Evolutionary conservation across 2,888 invertebrate genomes (phyloP).

Genomic region (Ectemnius lituratus): DNA sequence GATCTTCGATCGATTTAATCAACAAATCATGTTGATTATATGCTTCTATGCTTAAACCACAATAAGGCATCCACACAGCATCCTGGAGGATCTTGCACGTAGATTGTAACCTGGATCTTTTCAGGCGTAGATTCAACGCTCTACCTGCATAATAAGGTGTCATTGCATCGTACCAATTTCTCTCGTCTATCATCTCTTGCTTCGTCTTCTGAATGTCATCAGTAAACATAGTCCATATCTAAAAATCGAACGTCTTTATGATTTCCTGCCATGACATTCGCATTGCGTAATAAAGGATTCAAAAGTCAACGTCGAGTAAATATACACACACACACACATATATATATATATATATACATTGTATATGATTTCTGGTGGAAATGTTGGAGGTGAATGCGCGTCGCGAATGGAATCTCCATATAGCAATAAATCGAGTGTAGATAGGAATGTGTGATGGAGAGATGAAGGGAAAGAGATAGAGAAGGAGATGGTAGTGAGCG

Average conservation of each 20-base stretch:
- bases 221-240: slow-evolving; percentile 88
- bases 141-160: slow-evolving; percentile 87
- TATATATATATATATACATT: no score
- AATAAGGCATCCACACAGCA: slow-evolving; percentile 88
- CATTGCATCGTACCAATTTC: slow-evolving; percentile 82
- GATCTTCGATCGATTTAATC: slow-evolving; percentile 81
- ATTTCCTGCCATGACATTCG: no score
- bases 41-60: slow-evolving; percentile 86
- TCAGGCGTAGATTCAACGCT: slow-evolving; percentile 84
- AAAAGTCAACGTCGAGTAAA: no score
- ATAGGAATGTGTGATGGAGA: background rate
- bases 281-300: no score
- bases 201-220: slow-evolving; percentile 87
- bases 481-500: background rate
- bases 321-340: no score
- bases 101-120: slow-evolving; percentile 82
- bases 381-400: no score
- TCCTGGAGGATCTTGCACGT: slow-evolving; percentile 83
- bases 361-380: no score
- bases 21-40: slow-evolving; percentile 85
- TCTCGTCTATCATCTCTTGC: slow-evolving; percentile 83
- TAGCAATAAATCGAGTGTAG: no score
- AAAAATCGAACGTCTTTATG: background rate
- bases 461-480: background rate
- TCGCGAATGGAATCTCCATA: no score